Evolutionary conservation across 2,113 vertebrate species (phyloP), one percentile per base, ranked within the genome.

Genomic region (Trematocara marginatum): DNA sequence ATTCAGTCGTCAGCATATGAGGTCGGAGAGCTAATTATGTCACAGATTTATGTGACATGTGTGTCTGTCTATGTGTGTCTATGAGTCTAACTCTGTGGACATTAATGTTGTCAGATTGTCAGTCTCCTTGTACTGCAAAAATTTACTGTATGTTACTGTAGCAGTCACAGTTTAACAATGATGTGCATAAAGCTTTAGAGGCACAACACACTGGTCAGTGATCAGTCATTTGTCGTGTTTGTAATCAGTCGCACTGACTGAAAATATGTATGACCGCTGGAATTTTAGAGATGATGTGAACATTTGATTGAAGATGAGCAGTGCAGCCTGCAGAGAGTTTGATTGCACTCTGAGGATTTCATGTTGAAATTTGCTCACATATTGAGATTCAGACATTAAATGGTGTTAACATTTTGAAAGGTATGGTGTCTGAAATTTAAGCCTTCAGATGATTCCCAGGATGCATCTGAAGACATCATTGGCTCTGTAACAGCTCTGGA

Each of bases 41-140:
- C 9, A 61, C 16, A 6, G 31, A n/a, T 61, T 61, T 61, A 61
- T 23, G 23, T 23, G 23, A 23, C 23, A n/a, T n/a, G 23, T 23
- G 23, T 23, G 23, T 23, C 23, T 23, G 23, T 23, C 23, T 23
- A 23, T 23, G 0, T 61, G 26, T 34, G 29, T 56, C 53, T 56
- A 8, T 15, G 15, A 61, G 16, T 61, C 57, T 18, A 59, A 59
- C 29, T 35, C 29, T 61, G 57, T 61, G 57, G 57, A 61, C 3
- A 61, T 34, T 61, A 10, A 61, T 61, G 29, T 0, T 18, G 57
- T 35, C 57, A 61, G 15, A 61, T 10, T n/a, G 57, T 35, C 57
- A 2, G 31, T 61, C 31, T 61, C 31, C 15, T 61, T 35, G 9
- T 34, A 61, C 57, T 1, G 0, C 57, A n/a, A 16, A 61, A 1